A percentile compares a stretch with the other conserved stretches of the same genome.
Evolutionary conservation across 2,113 vertebrate genomes (phyloP).

Genomic region (Balaeniceps rex): DNA sequence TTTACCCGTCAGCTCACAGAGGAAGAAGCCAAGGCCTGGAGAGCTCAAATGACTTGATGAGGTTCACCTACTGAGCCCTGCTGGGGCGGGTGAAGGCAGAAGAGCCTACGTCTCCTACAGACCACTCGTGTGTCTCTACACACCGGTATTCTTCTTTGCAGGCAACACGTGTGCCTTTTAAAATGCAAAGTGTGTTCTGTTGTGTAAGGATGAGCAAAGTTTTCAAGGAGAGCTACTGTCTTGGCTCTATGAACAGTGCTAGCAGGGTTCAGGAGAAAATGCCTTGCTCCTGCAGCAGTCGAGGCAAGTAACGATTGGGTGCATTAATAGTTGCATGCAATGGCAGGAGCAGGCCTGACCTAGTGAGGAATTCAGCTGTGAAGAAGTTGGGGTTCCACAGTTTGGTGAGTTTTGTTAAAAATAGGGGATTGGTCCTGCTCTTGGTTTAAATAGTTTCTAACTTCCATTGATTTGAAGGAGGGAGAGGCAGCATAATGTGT

Average conservation of each 20-base stretch:
- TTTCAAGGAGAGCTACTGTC: not conserved
- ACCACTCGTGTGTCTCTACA: fast-evolving
- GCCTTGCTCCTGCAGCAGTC: not conserved
- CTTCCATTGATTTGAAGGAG: not conserved
- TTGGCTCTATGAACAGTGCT: not conserved
- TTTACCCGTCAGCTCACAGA: not conserved
- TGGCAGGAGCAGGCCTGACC: not conserved
- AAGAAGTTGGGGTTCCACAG: not conserved
- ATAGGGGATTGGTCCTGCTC: not conserved
- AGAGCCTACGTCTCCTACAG: not conserved
- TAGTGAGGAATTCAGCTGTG: not conserved
- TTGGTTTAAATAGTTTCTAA: not conserved
- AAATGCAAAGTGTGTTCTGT: fast-evolving
- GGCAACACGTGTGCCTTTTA: not conserved
- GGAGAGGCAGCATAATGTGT: not conserved
- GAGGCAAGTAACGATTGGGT: not conserved
- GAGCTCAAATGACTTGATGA: not conserved
- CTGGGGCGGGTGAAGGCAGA: not conserved
- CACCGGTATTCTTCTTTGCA: not conserved
- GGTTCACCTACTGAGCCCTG: not conserved
- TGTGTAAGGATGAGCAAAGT: not conserved
- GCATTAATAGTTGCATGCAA: not conserved
- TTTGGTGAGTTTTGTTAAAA: not conserved
- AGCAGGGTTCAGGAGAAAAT: not conserved
- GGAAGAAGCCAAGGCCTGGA: not conserved